Conservation (phyloP, 2,113 vertebrate genomes). For the Acrocephalus arundinaceus region DNA sequence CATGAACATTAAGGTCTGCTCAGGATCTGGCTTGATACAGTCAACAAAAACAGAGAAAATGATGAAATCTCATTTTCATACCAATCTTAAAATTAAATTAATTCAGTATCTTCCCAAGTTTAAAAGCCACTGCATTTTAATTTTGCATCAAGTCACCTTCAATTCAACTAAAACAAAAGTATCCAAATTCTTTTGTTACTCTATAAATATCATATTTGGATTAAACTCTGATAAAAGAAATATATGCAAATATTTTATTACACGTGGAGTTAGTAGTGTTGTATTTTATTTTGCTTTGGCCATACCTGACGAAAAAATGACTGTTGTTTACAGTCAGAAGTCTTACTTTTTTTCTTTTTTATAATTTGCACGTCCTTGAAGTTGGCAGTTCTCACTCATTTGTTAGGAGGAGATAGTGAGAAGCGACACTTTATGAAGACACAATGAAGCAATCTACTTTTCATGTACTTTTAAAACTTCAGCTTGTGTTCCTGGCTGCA, state of each 20-base stretch:
- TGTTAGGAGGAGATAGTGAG: not conserved
- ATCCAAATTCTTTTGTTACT: not conserved
- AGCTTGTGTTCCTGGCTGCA: not conserved
- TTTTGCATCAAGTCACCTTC: not conserved
- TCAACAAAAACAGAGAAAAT: not conserved
- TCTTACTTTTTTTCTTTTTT: not conserved
- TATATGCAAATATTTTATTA: not conserved
- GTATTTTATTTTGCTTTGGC: not conserved
- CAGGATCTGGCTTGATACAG: not conserved
- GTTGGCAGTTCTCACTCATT: not conserved
- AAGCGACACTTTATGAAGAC: not conserved
- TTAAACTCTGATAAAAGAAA: not conserved
- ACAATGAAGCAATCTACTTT: not conserved
- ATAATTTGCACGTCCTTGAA: not conserved
- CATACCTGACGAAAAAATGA: not conserved
- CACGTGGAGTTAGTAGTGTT: not conserved
- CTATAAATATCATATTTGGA: not conserved
- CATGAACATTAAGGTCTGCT: not conserved
- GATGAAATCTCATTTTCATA: not conserved
- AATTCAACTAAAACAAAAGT: not conserved
- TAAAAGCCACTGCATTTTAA: not conserved
- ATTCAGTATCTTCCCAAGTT: not conserved
- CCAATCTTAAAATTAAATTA: not conserved
- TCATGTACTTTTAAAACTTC: not conserved
- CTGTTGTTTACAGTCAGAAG: not conserved